A percentile compares a stretch with the other conserved stretches of the same genome.
phyloP scores from a whole-genome alignment of 2,113 vertebrate species.

The Cynocephalus volans region DNA sequence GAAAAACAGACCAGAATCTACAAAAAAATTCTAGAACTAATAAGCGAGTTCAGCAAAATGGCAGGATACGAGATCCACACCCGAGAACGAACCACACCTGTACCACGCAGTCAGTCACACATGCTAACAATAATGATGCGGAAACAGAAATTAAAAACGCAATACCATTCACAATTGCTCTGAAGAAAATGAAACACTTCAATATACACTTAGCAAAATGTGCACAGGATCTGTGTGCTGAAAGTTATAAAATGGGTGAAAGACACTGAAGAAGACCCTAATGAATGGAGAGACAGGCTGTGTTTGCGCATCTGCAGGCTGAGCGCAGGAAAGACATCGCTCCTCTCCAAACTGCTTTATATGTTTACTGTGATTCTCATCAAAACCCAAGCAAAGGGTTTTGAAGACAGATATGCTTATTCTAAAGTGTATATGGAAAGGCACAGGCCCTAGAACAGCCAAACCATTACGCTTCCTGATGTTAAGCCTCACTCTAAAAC shows the following conservation, averaged over 20 bases:
- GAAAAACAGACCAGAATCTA: not conserved
- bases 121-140: not conserved
- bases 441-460: not conserved
- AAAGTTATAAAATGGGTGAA: not conserved
- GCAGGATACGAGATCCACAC: not conserved
- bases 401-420: not conserved
- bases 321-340: not conserved
- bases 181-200: not conserved
- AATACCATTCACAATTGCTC: not conserved
- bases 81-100: not conserved
- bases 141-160: not conserved
- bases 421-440: not conserved
- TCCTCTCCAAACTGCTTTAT: not conserved
- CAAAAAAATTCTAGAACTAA: not conserved
- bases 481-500: not conserved
- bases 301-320: not conserved
- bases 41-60: not conserved
- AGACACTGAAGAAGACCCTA: not conserved
- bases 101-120: not conserved
- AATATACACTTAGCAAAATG: not conserved
- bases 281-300: not conserved
- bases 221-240: not conserved
- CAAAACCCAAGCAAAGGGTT: not conserved
- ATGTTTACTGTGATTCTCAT: not conserved
- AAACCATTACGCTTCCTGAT: no score